A percentile compares a stretch with the other conserved stretches of the same genome.
Evolutionary conservation across 2,888 invertebrate species (phyloP).

Genomic region (Drosophila subquinaria): DNA sequence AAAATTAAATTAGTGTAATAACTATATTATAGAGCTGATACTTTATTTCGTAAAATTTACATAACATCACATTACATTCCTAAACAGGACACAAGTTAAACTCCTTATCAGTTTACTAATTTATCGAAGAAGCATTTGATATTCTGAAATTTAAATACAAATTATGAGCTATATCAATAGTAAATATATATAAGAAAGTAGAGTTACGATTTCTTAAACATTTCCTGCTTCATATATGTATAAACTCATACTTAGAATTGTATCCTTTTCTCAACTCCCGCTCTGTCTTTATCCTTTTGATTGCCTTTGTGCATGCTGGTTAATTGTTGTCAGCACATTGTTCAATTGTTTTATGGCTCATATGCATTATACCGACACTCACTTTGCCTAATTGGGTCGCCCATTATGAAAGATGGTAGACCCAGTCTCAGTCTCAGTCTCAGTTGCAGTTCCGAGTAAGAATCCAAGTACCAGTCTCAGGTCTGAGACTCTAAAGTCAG

Average conservation of each 20-base stretch:
- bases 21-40: too few relatives aligned
- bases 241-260: neutral
- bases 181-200: neutral
- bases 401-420: conserved; percentile 71
- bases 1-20: too few relatives aligned
- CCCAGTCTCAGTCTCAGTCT: conserved; percentile 31
- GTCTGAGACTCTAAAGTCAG: conserved; percentile 22
- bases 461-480: conserved; percentile 10
- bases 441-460: neutral
- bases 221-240: neutral
- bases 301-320: conserved; percentile 49
- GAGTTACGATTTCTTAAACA: neutral
- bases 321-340: conserved; percentile 72
- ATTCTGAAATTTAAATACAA: neutral
- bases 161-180: neutral
- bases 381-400: conserved; percentile 84
- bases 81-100: neutral
- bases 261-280: too few relatives aligned
- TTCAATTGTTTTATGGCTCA: conserved; percentile 81
- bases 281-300: conserved; percentile 29
- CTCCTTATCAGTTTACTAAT: neutral
- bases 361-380: conserved; percentile 76
- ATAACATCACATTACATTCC: neutral
- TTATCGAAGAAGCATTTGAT: neutral
- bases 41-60: too few relatives aligned